A percentile compares a stretch with the other conserved stretches of the same genome.
Conservation (phyloP, 2,797 vertebrate genomes). For the Pteronotus mesoamericanus region DNA sequence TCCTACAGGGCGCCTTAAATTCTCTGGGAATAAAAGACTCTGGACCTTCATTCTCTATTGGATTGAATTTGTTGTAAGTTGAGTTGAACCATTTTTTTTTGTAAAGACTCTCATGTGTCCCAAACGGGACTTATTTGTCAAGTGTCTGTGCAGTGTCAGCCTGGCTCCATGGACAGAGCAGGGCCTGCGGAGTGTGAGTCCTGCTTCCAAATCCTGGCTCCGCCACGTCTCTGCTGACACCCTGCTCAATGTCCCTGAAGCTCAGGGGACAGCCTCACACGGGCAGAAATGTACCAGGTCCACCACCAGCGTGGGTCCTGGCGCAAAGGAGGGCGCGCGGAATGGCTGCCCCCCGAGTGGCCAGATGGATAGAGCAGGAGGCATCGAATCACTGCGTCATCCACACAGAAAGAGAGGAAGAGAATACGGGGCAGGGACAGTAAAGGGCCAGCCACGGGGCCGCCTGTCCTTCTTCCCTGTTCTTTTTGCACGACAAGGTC, state of each 20-base stretch:
- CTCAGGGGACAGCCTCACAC: background rate
- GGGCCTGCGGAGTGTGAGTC: background rate
- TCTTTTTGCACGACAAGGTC: no score
- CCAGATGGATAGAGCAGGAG: background rate
- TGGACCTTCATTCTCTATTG: background rate
- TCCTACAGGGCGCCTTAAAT: background rate
- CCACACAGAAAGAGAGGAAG: background rate
- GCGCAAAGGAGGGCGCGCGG: background rate
- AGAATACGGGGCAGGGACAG: background rate
- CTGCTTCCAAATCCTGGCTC: background rate
- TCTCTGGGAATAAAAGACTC: background rate
- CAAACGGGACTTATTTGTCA: background rate
- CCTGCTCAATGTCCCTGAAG: background rate
- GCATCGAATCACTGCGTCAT: background rate
- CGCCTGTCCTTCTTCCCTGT: background rate
- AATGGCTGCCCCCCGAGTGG: background rate
- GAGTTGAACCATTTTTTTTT: background rate
- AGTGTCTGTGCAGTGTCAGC: background rate
- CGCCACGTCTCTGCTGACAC: background rate
- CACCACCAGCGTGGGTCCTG: no score
- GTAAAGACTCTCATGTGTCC: background rate
- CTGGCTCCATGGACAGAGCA: background rate
- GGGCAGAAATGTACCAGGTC: background rate
- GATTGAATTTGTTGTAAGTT: background rate
- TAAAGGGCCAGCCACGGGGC: accelerated